Conservation (phyloP, 2,888 invertebrate species). For the Lycophotia porphyrea region DNA sequence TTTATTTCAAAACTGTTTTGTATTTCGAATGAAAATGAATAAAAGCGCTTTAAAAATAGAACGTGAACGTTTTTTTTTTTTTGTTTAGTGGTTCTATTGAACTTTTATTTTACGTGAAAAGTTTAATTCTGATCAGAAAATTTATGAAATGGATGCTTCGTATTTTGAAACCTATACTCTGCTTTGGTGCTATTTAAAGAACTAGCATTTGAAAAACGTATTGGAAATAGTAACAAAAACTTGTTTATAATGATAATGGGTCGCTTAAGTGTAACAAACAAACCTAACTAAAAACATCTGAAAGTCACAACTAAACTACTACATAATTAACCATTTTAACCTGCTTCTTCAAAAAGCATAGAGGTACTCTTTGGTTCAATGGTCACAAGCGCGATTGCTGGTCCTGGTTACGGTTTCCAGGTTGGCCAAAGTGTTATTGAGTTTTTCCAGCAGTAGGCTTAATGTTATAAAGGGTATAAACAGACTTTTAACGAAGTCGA, state of each 20-base stretch:
- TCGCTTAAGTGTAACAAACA: neutral
- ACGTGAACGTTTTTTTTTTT: conserved; percentile 21
- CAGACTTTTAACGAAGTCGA: too few relatives aligned
- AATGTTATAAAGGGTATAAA: too few relatives aligned
- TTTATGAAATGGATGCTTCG: neutral
- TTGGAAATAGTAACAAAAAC: neutral
- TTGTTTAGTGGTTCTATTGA: conserved; percentile 31
- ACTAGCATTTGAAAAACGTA: neutral
- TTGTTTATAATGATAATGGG: neutral
- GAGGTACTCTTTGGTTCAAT: too few relatives aligned
- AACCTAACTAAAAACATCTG: neutral
- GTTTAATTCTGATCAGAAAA: neutral
- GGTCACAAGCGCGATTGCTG: too few relatives aligned
- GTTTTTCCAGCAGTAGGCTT: too few relatives aligned
- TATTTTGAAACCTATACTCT: neutral
- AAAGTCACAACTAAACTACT: neutral
- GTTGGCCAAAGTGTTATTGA: too few relatives aligned
- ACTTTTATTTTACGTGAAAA: conserved; percentile 21
- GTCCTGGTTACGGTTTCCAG: too few relatives aligned
- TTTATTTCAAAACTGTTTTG: conserved; percentile 38
- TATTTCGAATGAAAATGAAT: conserved; percentile 46
- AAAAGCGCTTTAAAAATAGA: conserved; percentile 53
- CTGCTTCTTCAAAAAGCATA: neutral
- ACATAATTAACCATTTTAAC: neutral
- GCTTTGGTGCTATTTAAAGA: neutral